A percentile compares a stretch with the other conserved stretches of the same genome.
These are phyloP conservation scores for Poeciliopsis infans DNA, from an alignment of 2,797 vertebrate species.

Conservation along the genomic window DNA sequence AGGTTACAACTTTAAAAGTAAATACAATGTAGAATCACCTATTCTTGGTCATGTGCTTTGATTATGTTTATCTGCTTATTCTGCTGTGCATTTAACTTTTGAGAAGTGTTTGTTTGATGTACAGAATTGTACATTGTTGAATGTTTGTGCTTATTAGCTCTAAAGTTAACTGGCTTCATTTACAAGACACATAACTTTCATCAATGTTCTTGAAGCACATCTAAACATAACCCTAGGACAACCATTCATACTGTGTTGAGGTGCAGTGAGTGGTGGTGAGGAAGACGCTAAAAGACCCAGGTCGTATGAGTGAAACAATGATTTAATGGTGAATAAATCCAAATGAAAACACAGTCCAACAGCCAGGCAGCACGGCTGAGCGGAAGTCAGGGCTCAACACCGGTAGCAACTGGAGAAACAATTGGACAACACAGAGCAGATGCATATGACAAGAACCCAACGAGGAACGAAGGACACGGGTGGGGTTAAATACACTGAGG, in stretches of 20 bases:
- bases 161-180: background rate
- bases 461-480: no score
- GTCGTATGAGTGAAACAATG: no score
- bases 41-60: background rate
- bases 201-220: background rate
- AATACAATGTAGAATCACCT: background rate
- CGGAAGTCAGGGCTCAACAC: no score
- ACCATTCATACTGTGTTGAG: background rate
- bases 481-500: no score
- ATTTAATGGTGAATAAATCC: no score
- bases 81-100: background rate
- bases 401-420: no score
- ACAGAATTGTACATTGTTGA: background rate
- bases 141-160: background rate
- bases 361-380: no score
- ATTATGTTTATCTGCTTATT: background rate
- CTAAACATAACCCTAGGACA: background rate
- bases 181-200: background rate
- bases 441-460: no score
- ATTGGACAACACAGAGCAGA: no score
- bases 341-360: no score
- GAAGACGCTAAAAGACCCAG: no score
- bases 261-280: no score
- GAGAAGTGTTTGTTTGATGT: background rate
- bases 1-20: background rate